Evolutionary conservation across 1,140 invertebrate genomes (phyloP).

Genomic region (Atopsyche davidsoni): DNA sequence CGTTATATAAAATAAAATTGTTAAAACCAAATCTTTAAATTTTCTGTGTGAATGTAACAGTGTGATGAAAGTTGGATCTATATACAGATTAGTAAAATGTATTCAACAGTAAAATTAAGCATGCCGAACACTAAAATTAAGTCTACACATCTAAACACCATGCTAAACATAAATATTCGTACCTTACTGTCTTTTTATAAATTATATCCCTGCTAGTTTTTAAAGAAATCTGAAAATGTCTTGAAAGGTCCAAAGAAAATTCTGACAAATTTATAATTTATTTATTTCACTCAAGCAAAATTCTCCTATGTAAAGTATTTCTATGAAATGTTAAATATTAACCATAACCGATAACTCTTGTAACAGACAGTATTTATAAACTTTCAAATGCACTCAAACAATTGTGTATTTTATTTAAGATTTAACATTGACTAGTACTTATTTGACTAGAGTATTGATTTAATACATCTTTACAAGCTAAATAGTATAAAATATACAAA

Average conservation of each 20-base stretch:
- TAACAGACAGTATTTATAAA: constrained; percentile 25
- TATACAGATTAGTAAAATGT: too few relatives aligned
- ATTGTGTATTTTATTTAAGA: constrained; percentile 15
- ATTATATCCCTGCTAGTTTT: neutral
- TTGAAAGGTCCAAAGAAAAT: constrained; percentile 19
- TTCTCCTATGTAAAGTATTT: too few relatives aligned
- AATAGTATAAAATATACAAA: constrained; percentile 31
- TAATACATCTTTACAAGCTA: constrained; percentile 28
- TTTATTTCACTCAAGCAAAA: constrained; percentile 29
- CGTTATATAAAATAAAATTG: too few relatives aligned
- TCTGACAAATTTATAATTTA: constrained; percentile 12
- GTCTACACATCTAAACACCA: neutral
- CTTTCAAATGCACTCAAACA: constrained; percentile 28
- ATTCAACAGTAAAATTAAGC: too few relatives aligned
- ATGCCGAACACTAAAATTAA: too few relatives aligned
- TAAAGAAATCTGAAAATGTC: constrained; percentile 18
- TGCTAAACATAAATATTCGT: constrained; percentile 3
- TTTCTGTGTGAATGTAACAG: too few relatives aligned
- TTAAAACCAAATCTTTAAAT: too few relatives aligned
- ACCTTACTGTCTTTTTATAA: constrained; percentile 5
- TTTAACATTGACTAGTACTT: constrained; percentile 28
- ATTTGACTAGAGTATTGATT: constrained; percentile 27
- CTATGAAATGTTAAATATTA: constrained; percentile 9
- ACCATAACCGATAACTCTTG: constrained; percentile 14
- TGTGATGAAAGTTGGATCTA: too few relatives aligned